Conservation (phyloP, 2,888 invertebrate genomes). For the Uloborus plumipes region DNA sequence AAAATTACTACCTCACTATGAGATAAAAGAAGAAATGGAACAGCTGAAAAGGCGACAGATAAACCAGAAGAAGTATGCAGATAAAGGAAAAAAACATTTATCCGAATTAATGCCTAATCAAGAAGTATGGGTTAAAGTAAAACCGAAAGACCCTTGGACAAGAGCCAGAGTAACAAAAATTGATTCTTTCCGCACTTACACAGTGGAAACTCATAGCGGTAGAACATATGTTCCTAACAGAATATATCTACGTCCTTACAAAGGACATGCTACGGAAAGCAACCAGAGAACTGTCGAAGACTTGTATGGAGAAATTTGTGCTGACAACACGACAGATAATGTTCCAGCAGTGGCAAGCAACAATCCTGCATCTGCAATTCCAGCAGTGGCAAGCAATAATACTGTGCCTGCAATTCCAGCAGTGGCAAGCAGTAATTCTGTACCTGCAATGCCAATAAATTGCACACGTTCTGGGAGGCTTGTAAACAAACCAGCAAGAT, state of each 20-base stretch:
- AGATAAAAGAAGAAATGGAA: background rate
- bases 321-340: no score
- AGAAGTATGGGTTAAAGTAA: background rate
- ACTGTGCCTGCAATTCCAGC: no score
- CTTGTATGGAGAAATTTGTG: background rate
- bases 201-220: background rate
- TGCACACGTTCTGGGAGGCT: no score
- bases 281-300: slow-evolving; percentile 4
- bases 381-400: no score
- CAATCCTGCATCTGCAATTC: no score
- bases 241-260: slow-evolving; percentile 3
- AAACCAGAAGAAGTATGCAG: slow-evolving; percentile 7
- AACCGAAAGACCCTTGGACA: slow-evolving; percentile 8
- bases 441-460: no score
- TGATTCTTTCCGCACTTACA: slow-evolving; percentile 5
- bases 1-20: background rate
- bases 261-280: background rate
- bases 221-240: slow-evolving; percentile 4
- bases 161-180: background rate
- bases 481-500: no score
- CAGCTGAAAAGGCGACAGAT: slow-evolving; percentile 2
- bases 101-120: slow-evolving; percentile 6
- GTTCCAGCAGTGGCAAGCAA: no score
- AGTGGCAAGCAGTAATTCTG: no score
- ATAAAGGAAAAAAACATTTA: background rate